phyloP scores from a whole-genome alignment of 2,797 vertebrate genomes.

The Catostomus latipinnis region DNA sequence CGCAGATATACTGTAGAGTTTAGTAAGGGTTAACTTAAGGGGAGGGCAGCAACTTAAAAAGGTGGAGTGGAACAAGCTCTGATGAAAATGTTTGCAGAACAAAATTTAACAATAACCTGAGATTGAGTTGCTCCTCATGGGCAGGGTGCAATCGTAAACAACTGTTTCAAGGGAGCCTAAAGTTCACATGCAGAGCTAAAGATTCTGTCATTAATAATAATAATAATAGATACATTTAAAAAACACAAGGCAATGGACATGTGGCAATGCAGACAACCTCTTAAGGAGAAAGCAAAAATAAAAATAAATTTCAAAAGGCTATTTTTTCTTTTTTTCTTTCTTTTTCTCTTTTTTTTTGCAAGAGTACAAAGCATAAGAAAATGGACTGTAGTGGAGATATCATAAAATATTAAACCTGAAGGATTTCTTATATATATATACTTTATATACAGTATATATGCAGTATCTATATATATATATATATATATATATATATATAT shows the following conservation, averaged over 20 bases:
- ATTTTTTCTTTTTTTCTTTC: slow-evolving; percentile 54
- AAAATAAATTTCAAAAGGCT: not conserved
- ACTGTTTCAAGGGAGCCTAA: slow-evolving; percentile 73
- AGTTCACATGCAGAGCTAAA: slow-evolving; percentile 74
- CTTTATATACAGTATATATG: no score
- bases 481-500: not conserved
- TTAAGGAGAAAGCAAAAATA: slow-evolving; percentile 60
- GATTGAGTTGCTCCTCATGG: slow-evolving; percentile 75
- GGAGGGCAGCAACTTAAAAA: slow-evolving; percentile 20
- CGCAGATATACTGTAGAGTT: slow-evolving; percentile 47
- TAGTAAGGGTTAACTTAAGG: slow-evolving; percentile 42
- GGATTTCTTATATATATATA: slow-evolving; percentile 68
- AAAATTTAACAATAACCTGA: slow-evolving; percentile 83
- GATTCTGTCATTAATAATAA: slow-evolving; percentile 68
- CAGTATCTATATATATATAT: not conserved
- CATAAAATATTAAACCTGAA: slow-evolving; percentile 93
- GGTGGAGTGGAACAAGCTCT: slow-evolving; percentile 53
- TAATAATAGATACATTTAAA: slow-evolving; percentile 74
- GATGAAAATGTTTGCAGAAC: slow-evolving; percentile 65
- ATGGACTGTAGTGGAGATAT: slow-evolving; percentile 81
- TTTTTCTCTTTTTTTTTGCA: slow-evolving; percentile 66
- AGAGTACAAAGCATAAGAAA: slow-evolving; percentile 86
- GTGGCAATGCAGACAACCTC: slow-evolving; percentile 83
- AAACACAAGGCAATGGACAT: slow-evolving; percentile 83
- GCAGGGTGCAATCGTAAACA: slow-evolving; percentile 75